A percentile compares a stretch with the other conserved stretches of the same genome.
Evolutionary conservation across 2,113 vertebrate genomes (phyloP).

Genomic region (Bufo gargarizans): DNA sequence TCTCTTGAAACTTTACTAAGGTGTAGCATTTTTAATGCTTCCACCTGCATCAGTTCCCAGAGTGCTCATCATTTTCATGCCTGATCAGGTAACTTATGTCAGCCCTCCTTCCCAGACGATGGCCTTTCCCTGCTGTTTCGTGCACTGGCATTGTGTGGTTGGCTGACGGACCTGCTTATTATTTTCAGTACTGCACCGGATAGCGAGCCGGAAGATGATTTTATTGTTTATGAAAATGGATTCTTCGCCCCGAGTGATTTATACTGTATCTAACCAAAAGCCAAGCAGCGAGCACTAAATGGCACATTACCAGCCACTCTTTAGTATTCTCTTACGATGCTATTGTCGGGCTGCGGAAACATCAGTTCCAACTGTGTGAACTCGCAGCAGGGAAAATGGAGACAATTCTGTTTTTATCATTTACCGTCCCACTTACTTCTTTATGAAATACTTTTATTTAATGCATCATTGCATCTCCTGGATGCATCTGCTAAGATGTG

Average conservation of each 20-base stretch:
- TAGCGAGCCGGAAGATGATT: constrained; percentile 7
- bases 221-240: constrained; percentile 41
- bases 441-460: constrained; percentile 24
- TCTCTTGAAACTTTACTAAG: neutral
- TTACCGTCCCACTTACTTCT: neutral
- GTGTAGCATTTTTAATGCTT: neutral
- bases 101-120: neutral
- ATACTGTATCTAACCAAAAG: constrained; percentile 28
- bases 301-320: neutral
- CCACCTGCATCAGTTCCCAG: no score
- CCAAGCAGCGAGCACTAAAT: neutral
- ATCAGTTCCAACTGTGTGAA: neutral
- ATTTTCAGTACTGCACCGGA: neutral
- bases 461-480: neutral
- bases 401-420: constrained; percentile 4
- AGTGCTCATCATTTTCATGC: no score
- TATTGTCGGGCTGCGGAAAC: neutral
- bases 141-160: neutral
- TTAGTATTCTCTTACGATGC: constrained; percentile 32
- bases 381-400: neutral
- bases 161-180: neutral
- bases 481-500: neutral
- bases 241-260: constrained; percentile 17
- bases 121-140: neutral
- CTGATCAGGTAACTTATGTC: neutral